A percentile compares a stretch with the other conserved stretches of the same genome.
Conservation (phyloP, 2,797 vertebrate genomes). For the Ciconia nigra region DNA sequence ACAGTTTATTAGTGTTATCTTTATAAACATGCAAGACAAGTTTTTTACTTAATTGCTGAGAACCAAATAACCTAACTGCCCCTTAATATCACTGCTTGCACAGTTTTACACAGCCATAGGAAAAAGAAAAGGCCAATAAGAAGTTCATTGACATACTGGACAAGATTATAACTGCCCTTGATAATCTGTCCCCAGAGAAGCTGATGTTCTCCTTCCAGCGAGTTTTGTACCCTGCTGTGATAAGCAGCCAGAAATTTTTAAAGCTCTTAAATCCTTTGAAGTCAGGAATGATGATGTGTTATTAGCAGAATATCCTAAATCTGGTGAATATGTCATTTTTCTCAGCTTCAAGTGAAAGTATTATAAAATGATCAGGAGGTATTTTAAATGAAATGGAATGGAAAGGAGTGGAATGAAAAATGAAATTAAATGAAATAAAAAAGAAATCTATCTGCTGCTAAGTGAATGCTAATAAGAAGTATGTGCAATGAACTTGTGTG, state of each 20-base stretch:
- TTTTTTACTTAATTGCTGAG: not conserved
- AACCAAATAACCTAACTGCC: not conserved
- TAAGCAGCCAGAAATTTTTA: conserved; percentile 62
- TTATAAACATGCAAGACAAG: not conserved
- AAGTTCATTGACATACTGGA: not conserved
- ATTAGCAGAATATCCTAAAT: conserved; percentile 73
- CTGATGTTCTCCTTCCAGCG: conserved; percentile 64
- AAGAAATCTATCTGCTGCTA: not conserved
- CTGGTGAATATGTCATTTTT: not conserved
- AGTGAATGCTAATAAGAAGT: not conserved
- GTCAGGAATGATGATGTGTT: conserved; percentile 69
- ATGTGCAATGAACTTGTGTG: not conserved
- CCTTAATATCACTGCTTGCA: not conserved
- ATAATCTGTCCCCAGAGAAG: conserved; percentile 54
- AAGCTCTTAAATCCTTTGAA: conserved; percentile 53
- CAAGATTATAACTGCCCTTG: conserved; percentile 17
- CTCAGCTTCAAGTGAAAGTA: not conserved
- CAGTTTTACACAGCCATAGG: not conserved
- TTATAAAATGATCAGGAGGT: not conserved
- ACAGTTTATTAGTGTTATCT: not conserved
- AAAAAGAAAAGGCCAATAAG: not conserved
- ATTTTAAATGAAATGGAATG: not conserved
- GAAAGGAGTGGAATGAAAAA: not conserved
- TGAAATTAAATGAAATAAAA: not conserved
- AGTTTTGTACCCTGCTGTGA: conserved; percentile 59